Base-by-base conservation (phyloP, 2,888 invertebrate genomes). In the Ommatoiulus sabulosus region DNA sequence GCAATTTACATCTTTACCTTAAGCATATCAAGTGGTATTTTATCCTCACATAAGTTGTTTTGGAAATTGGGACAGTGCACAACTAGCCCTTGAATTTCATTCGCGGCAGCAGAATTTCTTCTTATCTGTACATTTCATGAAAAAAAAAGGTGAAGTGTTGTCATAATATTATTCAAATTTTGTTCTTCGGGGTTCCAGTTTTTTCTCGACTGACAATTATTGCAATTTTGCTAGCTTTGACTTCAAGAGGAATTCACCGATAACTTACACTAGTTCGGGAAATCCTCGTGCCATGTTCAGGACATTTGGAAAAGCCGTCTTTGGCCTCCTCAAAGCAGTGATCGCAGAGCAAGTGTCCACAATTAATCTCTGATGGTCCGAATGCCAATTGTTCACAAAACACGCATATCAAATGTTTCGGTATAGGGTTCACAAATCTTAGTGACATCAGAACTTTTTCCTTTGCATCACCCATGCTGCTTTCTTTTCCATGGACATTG, bases 221-320 rank as follows among this genome's bases (percentile, higher is more conserved):
- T n/a, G n/a, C n/a, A n/a, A n/a, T n/a, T n/a, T n/a, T n/a, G n/a
- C n/a, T n/a, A n/a, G n/a, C n/a, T n/a, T n/a, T n/a, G n/a, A n/a
- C n/a, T n/a, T n/a, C n/a, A n/a, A n/a, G n/a, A n/a, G n/a, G n/a
- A n/a, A n/a, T n/a, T n/a, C 5, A 7, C 7, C 80, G 80, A 44
- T 84, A 17, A 46, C 46, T 46, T 86, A 46, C 86, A 12, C 17
- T 46, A 44, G 44, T 46, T 44, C 86, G 15, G 24, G 44, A 12
- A 44, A 86, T 48, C 46, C 44, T 12, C 12, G 86, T 44, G 24
- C 86, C 48, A 86, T 86, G 46, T 24, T 46, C 24, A 12, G 86
- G 86, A n/a, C 86, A 86, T 46, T 86, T 86, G 12, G 86, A 86
- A 86, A 48, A 17, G 1, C 86, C 86, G 17, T 86, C 48, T 44